Base-by-base conservation (phyloP, 2,113 vertebrate species). In the Centrocercus urophasianus region DNA sequence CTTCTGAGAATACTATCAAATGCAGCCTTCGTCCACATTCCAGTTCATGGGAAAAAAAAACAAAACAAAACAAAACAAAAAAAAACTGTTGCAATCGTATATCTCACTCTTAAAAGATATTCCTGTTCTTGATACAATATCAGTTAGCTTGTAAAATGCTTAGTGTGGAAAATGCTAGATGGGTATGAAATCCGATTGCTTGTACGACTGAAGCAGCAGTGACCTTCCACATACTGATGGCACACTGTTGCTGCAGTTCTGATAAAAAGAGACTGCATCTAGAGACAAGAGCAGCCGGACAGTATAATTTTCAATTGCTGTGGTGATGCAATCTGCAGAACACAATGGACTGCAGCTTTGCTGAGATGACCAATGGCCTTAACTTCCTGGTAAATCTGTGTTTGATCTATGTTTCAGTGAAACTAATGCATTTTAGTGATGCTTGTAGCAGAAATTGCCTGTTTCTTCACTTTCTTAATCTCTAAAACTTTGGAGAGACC, bases 281-380 rank as follows among this genome's bases (percentile, higher is more conserved):
- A 2, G 11, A 7, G 25, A 47, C 30, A 2, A 1, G 32, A 10
- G 0, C 42, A 6, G 32, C 3, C 14, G 6, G n/a, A 9, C 28
- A 2, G 15, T 2, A 19, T 19, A 1, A 2, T 3, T 2, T 13
- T 8, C 30, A 8, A 1, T 2, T 2, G 59, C 38, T 56, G 72
- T 72, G 21, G 1, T 5, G 72, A 47, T 47, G 82, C 48, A 34
- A 3, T 13, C 36, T 15, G n/a, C 86, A 36, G 38, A 61, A 64
- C 8, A 0, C 10, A 1, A 54, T 34, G 15, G 17, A 6, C 19
- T 64, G 86, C 48, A 47, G 2, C 74, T 13, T 22, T 8, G 30
- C 74, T 32, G 36, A 4, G 56, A 83, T n/a, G 8, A 88, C 4
- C 20, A 4, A 2, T 45, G 2, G 54, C 79, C 43, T 22, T 13